Evolutionary conservation across 1,140 invertebrate genomes (phyloP), one percentile per base, ranked within the genome.

Genomic region (Druon quercuslanigerum): DNA sequence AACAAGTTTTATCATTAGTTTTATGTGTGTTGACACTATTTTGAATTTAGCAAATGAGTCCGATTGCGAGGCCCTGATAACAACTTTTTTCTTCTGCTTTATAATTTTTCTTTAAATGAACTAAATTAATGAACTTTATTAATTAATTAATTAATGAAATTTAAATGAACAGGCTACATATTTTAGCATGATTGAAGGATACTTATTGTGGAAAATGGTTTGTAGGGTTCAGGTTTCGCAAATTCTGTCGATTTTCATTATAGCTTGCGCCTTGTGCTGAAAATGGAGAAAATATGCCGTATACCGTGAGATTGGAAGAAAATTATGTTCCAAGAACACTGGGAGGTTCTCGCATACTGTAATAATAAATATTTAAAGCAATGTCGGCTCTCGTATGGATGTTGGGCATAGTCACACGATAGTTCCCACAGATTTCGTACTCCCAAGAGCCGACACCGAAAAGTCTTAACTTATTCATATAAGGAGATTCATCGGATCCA

Each of bases 401-500:
- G 8, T 8, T 54, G 17, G n/a, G 16, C 5, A 5, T 19, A 54
- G 6, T 54, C 0, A 54, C 16, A 54, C 52, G 52, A 19, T n/a
- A 54, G n/a, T 54, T 54, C 16, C n/a, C 17, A 17, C 9, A 17
- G 52, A n/a, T 54, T 54, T 54, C n/a, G 52, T 54, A 54, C 17
- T 46, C 6, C 40, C 40, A 46, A 9, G 40, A 46, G 40, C 40
- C 8, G 11, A 9, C 8, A 54, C 16, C 52, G 7, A 54, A 54
- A 54, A 54, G n/a, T 54, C 40, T 46, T 57, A 25, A 57, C 16
- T 20, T 25, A 25, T 25, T 40, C 60, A 3, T 66, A 66, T 66
- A 66, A 46, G 60, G 60, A 66, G 60, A 66, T 66, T 60, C 57
- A 6, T 14, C 25, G 56, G 56, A 60, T 60, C 25, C 19, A 60